Evolutionary conservation across 2,888 invertebrate species (phyloP).

Genomic region (Unio delphinus): DNA sequence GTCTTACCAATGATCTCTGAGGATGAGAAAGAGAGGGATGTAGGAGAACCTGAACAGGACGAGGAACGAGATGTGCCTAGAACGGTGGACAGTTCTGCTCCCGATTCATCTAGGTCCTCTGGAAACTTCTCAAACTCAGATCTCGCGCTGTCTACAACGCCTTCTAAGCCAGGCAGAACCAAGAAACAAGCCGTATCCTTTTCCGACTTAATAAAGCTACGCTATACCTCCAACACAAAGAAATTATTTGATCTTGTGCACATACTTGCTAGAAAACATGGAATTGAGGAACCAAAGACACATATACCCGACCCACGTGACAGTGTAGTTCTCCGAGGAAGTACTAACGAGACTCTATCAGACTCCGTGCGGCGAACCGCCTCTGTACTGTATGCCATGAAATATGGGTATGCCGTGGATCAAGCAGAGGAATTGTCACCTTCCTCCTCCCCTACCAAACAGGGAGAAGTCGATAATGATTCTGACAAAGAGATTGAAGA

Average conservation of each 20-base stretch:
- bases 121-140: slow-evolving; percentile 1
- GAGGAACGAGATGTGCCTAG: neutral
- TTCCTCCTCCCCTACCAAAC: too few species aligned
- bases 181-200: slow-evolving; percentile 48
- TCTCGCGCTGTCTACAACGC: slow-evolving; percentile 4
- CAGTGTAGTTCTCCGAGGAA: slow-evolving; percentile 38
- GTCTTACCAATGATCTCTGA: slow-evolving; percentile 39
- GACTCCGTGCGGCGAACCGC: slow-evolving; percentile 35
- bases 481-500: too few species aligned
- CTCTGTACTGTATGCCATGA: slow-evolving; percentile 46
- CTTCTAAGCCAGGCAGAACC: slow-evolving; percentile 23
- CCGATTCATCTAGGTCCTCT: too few species aligned
- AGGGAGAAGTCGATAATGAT: too few species aligned
- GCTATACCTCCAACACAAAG: slow-evolving; percentile 44
- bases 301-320: slow-evolving; percentile 42
- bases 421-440: slow-evolving; percentile 1
- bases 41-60: slow-evolving; percentile 6
- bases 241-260: slow-evolving; percentile 49
- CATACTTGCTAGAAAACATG: slow-evolving; percentile 46
- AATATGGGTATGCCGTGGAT: slow-evolving; percentile 35
- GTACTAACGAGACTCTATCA: slow-evolving; percentile 20
- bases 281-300: slow-evolving; percentile 46
- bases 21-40: slow-evolving; percentile 29
- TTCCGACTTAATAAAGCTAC: slow-evolving; percentile 51
- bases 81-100: too few species aligned